Evolutionary conservation across 2,888 invertebrate genomes (phyloP).

Genomic region (Microdon myrmicae): DNA sequence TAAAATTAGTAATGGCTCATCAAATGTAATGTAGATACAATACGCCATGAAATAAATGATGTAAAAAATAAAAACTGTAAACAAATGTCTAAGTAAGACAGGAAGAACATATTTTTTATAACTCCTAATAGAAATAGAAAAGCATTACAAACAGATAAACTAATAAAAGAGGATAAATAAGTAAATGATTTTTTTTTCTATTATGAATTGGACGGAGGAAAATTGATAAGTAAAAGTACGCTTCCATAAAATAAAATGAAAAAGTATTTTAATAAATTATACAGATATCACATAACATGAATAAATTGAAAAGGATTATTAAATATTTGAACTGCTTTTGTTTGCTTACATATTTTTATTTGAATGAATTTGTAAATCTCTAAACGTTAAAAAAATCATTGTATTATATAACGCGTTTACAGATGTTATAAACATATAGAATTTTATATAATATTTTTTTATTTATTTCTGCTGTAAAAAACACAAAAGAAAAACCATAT

Average conservation of each 20-base stretch:
- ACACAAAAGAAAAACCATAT: too few relatives aligned
- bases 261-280: conserved; percentile 31
- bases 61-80: neutral
- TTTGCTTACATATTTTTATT: conserved; percentile 17
- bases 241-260: conserved; percentile 42
- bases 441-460: too few relatives aligned
- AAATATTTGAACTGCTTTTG: too few relatives aligned
- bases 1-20: too few relatives aligned
- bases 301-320: conserved; percentile 18
- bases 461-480: too few relatives aligned
- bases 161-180: conserved; percentile 7
- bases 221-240: conserved; percentile 41
- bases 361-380: conserved; percentile 27
- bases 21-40: too few relatives aligned
- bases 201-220: conserved; percentile 38
- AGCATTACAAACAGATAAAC: conserved; percentile 9
- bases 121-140: conserved; percentile 8
- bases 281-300: conserved; percentile 39
- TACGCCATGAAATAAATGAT: too few relatives aligned
- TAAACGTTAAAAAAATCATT: conserved; percentile 30
- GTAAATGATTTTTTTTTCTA: conserved; percentile 16
- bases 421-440: too few relatives aligned
- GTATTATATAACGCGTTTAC: too few relatives aligned
- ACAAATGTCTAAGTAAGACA: neutral
- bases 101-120: neutral